Evolutionary conservation across 2,113 vertebrate genomes (phyloP).

Genomic region (Hydropotes inermis): DNA sequence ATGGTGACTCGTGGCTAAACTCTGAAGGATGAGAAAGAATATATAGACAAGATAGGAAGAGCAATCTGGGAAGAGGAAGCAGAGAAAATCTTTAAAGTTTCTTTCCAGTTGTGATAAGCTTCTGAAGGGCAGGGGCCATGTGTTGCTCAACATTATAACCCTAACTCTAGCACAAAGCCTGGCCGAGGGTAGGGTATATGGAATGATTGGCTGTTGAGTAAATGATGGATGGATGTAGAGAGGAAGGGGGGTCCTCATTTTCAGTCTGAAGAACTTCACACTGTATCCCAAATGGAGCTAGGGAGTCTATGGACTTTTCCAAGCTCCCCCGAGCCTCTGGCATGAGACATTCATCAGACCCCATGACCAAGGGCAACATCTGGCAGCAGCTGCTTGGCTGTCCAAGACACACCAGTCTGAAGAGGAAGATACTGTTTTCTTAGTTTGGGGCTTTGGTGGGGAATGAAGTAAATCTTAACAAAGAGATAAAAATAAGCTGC

Average conservation of each 20-base stretch:
- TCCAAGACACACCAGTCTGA: not conserved
- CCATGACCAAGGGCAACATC: not conserved
- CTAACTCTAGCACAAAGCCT: not conserved
- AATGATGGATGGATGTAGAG: fast-evolving
- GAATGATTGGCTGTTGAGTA: not conserved
- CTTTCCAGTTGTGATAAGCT: not conserved
- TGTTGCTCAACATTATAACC: not conserved
- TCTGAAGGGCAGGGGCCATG: not conserved
- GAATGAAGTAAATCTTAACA: not conserved
- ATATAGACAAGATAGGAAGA: not conserved
- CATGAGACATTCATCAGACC: not conserved
- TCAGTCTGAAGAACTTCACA: not conserved
- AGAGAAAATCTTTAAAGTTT: not conserved
- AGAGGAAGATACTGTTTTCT: conserved; percentile 32
- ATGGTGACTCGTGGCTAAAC: not conserved
- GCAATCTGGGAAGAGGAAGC: not conserved
- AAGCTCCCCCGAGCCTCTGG: not conserved
- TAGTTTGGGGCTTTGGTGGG: not conserved
- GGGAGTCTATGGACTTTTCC: not conserved
- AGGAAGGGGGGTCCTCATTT: not conserved
- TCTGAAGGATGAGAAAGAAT: not conserved
- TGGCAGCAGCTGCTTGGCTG: not conserved
- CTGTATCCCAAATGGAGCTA: not conserved
- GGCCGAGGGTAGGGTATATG: not conserved
- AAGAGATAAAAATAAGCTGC: conserved; percentile 23